These are phyloP conservation scores for Peucedramus taeniatus DNA, from an alignment of 2,113 vertebrate species.

Conservation along the genomic window DNA sequence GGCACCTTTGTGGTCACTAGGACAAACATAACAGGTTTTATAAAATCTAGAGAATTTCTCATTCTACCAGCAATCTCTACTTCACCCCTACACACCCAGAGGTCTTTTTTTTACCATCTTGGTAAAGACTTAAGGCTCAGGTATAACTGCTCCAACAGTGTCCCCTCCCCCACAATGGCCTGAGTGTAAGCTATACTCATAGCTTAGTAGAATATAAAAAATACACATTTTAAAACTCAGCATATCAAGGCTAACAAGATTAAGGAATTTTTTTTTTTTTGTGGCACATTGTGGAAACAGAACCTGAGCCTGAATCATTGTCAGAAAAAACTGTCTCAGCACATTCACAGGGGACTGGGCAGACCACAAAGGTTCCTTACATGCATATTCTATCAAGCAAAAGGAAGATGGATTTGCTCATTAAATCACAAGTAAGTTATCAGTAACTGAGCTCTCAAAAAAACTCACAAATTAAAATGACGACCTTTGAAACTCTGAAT, in stretches of 20 bases:
- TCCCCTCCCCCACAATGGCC: rapidly evolving
- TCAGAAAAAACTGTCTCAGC: not conserved
- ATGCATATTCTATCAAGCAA: not conserved
- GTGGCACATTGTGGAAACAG: not conserved
- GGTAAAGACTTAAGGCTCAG: not conserved
- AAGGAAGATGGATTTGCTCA: not conserved
- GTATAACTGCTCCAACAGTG: not conserved
- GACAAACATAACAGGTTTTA: not conserved
- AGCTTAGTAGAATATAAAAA: not conserved
- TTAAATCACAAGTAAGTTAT: conserved; percentile 10
- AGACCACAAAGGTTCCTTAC: not conserved
- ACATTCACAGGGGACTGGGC: not conserved
- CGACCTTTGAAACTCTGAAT: conserved; percentile 15
- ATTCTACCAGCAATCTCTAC: not conserved
- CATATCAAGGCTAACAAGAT: not conserved
- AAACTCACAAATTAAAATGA: not conserved
- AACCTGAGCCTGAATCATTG: not conserved
- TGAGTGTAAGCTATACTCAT: not conserved
- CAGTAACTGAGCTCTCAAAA: conserved; percentile 15
- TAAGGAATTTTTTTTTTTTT: not conserved
- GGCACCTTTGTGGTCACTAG: not conserved
- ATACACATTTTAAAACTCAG: not conserved
- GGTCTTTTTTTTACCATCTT: not conserved
- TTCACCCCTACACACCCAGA: not conserved
- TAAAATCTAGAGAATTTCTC: not conserved